Base-by-base conservation (phyloP, 2,888 invertebrate species). In the Apamea sordens region DNA sequence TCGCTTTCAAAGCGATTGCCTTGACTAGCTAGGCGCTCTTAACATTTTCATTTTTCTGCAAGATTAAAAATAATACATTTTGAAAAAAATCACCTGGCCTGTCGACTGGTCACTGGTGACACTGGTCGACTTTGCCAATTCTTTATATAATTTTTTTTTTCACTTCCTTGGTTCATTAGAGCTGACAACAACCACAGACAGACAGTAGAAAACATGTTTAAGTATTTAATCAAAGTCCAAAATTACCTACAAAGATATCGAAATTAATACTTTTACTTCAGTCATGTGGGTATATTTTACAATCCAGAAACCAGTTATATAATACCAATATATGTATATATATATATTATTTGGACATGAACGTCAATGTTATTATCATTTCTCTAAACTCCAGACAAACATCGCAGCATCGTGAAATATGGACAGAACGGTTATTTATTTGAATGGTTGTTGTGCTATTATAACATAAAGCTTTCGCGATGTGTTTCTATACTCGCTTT, bases 351-450 rank as follows among this genome's bases (percentile, higher is more conserved):
- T 76, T 69, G 44, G 28, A 3, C 36, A 74, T 74, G 72, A 59
- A 83, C 41, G 61, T 82, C 79, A 47, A 64, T 68, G 61, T 82
- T 63, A 72, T 72, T 74, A 71, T 81, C 36, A 79, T 82, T 76
- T 79, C 73, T 67, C 61, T 32, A 61, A 76, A 56, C 15, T 59
- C n/a, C 32, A 64, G 24, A 76, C 13, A 47, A 13, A 47, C 50
- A 41, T 59, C n/a, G 21, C 3, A n/a, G 13, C 21, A 36, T 41
- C n/a, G 71, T 80, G 79, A 85, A 78, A 73, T 83, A 86, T 83
- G 28, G 44, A 24, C 53, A 28, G 44, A 64, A 78, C 56, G 44
- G 67, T 68, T 75, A 32, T 85, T 73, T 72, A 68, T 77, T 73
- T 67, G 61, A 67, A 69, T 72, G 28, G 28, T 13, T 13, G 13